A percentile compares a stretch with the other conserved stretches of the same genome.
Conservation (phyloP, 1,140 invertebrate genomes). For the Drosophila nannoptera region DNA sequence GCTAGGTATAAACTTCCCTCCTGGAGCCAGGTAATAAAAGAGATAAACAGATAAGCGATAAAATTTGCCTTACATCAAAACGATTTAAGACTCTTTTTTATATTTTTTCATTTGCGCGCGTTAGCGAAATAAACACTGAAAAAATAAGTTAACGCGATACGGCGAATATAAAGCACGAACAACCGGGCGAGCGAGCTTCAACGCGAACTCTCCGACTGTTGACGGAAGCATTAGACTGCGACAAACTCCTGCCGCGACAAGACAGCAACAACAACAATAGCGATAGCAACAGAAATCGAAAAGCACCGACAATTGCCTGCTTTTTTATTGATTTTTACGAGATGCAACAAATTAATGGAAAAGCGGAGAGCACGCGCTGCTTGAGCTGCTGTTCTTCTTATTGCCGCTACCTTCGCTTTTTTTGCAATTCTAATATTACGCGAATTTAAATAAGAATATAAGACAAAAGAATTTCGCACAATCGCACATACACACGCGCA, state of each 20-base stretch:
- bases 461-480: constrained; percentile 71
- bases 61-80: constrained; percentile 26
- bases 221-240: constrained; percentile 54
- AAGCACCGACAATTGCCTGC: constrained; percentile 35
- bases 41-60: constrained; percentile 26
- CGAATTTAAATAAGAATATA: constrained; percentile 42
- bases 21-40: constrained; percentile 5
- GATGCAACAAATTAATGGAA: constrained; percentile 46
- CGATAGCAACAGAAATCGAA: constrained; percentile 34
- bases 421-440: constrained; percentile 58
- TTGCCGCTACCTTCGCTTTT: constrained; percentile 30
- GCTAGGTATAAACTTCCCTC: constrained; percentile 31
- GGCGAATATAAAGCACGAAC: constrained; percentile 18
- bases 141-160: constrained; percentile 29
- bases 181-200: constrained; percentile 21
- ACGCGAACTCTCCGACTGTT: constrained; percentile 42
- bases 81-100: constrained; percentile 15
- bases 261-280: constrained; percentile 29
- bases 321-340: constrained; percentile 68
- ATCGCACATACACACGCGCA: constrained; percentile 27
- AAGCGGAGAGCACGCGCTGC: constrained; percentile 30
- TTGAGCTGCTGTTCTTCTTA: constrained; percentile 20
- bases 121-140: constrained; percentile 6
- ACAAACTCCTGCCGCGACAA: constrained; percentile 41
- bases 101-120: constrained; percentile 3